Evolutionary conservation across 1,140 invertebrate species (phyloP).

Genomic region (Eupristina koningsbergeri): DNA sequence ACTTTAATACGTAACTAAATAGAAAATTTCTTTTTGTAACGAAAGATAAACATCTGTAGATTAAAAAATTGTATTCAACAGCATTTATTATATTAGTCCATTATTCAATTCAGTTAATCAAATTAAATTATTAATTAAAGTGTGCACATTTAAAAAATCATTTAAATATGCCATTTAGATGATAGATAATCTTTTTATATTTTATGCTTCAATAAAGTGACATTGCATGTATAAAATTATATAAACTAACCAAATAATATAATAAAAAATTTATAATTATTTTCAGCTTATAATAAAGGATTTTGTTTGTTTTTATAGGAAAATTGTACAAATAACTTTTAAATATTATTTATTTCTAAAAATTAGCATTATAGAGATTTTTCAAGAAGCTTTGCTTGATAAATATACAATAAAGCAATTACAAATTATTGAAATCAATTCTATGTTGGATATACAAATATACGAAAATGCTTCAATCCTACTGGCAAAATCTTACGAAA

Average conservation of each 20-base stretch:
- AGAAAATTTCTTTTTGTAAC: not conserved
- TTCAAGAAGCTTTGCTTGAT: conserved; percentile 37
- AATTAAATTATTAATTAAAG: not conserved
- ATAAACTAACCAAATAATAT: not conserved
- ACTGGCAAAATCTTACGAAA: conserved; percentile 42
- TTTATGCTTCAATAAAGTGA: not conserved
- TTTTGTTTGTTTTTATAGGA: conserved; percentile 38
- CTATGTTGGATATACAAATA: conserved; percentile 45
- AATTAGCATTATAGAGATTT: conserved; percentile 40
- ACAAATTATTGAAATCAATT: conserved; percentile 20
- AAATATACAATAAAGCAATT: conserved; percentile 41
- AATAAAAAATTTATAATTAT: not conserved
- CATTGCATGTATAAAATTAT: not conserved
- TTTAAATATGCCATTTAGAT: no score
- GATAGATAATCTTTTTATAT: no score
- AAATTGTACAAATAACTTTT: conserved; percentile 32
- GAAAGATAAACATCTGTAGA: not conserved
- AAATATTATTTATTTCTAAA: conserved; percentile 11
- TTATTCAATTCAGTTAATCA: not conserved
- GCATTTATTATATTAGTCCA: not conserved
- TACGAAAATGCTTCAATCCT: conserved; percentile 46
- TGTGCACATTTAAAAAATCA: not conserved
- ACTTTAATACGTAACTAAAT: not conserved
- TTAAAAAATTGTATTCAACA: not conserved
- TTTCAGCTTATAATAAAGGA: conserved; percentile 29